Base-by-base conservation (phyloP, 2,888 invertebrate species). In the Melieria omissa region DNA sequence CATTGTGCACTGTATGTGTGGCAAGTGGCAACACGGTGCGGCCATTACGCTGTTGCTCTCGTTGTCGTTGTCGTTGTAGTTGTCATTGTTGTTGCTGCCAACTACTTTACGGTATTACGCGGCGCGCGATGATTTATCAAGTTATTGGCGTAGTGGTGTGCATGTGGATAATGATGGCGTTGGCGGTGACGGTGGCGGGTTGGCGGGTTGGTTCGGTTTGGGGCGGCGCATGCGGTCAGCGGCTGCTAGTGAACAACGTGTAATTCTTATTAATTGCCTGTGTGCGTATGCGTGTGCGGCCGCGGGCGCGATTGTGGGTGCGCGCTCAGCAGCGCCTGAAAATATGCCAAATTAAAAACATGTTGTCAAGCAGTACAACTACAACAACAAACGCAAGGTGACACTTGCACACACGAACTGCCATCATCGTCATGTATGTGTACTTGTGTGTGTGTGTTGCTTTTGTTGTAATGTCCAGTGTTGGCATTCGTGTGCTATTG, bases 121-220 rank as follows among this genome's bases (percentile, higher is more conserved):
- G 29, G 29, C 29, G 29, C 29, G 55, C 80, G 84, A 83, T 84
- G 85, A 85, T 84, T 84, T 84, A 84, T 84, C 84, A 85, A 84
- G 84, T 84, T 83, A 84, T 69, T 69, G 62, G 62, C 46, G 29
- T 62, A 62, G 55, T 69, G 64, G 63, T 44, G 63, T 52, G 57
- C 46, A 29, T 29, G 29, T 29, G 29, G 29, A 29, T 29, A 29
- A 29, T 29, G 29, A 29, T 29, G 29, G 29, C 14, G 44, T 68
- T 49, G 62, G 54, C 45, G 61, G 55, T 70, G 58, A 49, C 29
- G 29, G 42, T 54, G 29, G 47, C 41, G 16, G 14, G 44, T 12
- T 44, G 64, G 62, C 10, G 14, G 42, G n/a, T 49, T 52, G 52
- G 54, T 42, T 12, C 54, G 42, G 52, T 14, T 41, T 54, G 4